Percentiles rank a stretch among this genome's conserved stretches.
Conservation (phyloP, 1,140 invertebrate genomes). For the Eumeta japonica region DNA sequence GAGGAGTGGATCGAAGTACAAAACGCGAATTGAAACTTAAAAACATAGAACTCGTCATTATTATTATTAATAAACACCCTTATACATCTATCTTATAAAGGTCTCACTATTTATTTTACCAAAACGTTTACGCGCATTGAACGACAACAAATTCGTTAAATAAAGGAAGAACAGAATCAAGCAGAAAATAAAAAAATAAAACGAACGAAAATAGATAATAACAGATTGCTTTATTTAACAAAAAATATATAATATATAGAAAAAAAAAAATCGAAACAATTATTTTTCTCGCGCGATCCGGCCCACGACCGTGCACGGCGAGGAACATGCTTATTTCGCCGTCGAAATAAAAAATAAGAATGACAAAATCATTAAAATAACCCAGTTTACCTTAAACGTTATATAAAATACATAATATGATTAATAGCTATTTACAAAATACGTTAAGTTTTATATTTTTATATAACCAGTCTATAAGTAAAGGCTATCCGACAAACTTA, state of each 20-base stretch:
- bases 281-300: too few species aligned
- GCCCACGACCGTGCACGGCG: too few species aligned
- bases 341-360: too few species aligned
- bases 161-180: constrained; percentile 22
- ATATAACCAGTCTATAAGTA: constrained; percentile 53
- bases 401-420: constrained; percentile 54
- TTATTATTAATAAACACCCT: too few species aligned
- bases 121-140: too few species aligned
- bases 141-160: too few species aligned
- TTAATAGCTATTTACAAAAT: constrained; percentile 57
- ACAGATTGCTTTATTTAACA: constrained; percentile 58
- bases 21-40: too few species aligned
- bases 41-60: too few species aligned
- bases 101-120: constrained; percentile 50
- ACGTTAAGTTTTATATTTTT: constrained; percentile 52
- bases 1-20: too few species aligned
- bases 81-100: constrained; percentile 38
- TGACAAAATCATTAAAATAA: too few species aligned
- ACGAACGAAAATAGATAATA: constrained; percentile 51
- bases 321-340: too few species aligned
- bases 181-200: constrained; percentile 42
- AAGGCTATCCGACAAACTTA: constrained; percentile 56
- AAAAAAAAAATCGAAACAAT: constrained; percentile 46
- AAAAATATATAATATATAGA: constrained; percentile 58
- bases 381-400: constrained; percentile 54